Evolutionary conservation across 2,888 invertebrate genomes (phyloP), one percentile per base, ranked within the genome.

Genomic region (Automeris io): DNA sequence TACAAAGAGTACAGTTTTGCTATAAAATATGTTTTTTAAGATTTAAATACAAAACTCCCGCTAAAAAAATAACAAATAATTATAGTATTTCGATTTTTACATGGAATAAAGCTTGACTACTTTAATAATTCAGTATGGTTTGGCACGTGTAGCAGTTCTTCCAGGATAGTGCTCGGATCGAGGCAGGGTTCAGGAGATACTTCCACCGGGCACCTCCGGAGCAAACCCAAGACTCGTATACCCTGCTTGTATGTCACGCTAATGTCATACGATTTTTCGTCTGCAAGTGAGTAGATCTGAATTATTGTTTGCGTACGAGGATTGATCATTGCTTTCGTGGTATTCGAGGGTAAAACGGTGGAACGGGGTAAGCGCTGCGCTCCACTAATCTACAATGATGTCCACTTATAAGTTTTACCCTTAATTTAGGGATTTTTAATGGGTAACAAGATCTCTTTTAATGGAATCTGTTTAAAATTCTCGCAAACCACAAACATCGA

Each of bases 241-340:
- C 98, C 22, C 70, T 99, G 26, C 83, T 99, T 38, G 97, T 99
- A 1, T 99, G 99, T 55, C 99, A 99, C 75, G 98, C 96, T 2
- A 99, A 99, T 77, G 99, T 99, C 13, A 99, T 99, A 60, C 89
- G 98, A 31, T 99, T 96, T 78, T 95, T 95, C 66, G 92, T 95
- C n/a, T 96, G 96, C 88, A 90, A 93, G 94, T 93, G 63, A 83
- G 80, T 79, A 18, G 18, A 1, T 21, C 23, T 26, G 1, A 7
- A 12, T n/a, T 5, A 22, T n/a, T 18, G n/a, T n/a, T n/a, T n/a
- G n/a, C n/a, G n/a, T n/a, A n/a, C n/a, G n/a, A n/a, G n/a, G n/a
- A n/a, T n/a, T n/a, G n/a, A n/a, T n/a, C n/a, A n/a, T n/a, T n/a
- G n/a, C n/a, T n/a, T n/a, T n/a, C n/a, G n/a, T n/a, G n/a, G n/a